Evolutionary conservation across 2,888 invertebrate genomes (phyloP).

Genomic region (Trilocha varians): DNA sequence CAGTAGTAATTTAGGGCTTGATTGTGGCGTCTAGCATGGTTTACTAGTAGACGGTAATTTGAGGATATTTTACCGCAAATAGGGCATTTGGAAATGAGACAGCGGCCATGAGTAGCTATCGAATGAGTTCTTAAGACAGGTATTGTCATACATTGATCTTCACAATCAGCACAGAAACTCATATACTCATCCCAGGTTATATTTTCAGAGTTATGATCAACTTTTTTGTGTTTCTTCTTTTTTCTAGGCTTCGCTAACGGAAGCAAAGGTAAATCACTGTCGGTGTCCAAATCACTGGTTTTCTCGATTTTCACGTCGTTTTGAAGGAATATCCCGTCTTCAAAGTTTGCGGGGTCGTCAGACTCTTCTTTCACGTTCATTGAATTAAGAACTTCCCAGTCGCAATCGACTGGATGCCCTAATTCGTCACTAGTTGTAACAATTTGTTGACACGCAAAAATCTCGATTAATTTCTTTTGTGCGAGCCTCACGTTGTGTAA

Average conservation of each 20-base stretch:
- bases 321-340: not conserved
- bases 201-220: conserved; percentile 14
- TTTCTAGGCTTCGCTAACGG: conserved; percentile 29
- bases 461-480: conserved; percentile 40
- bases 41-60: conserved; percentile 42
- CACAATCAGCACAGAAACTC: conserved; percentile 54
- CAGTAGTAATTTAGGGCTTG: conserved; percentile 47
- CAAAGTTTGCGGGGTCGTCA: not conserved
- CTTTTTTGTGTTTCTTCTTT: conserved; percentile 19
- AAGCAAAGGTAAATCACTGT: conserved; percentile 47
- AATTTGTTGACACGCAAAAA: conserved; percentile 26
- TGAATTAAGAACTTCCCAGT: conserved; percentile 49
- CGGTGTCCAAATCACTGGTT: conserved; percentile 30
- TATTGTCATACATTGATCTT: conserved; percentile 53
- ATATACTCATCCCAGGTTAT: conserved; percentile 52
- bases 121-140: conserved; percentile 50
- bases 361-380: conserved; percentile 17
- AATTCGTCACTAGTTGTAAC: conserved; percentile 15
- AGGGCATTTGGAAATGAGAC: conserved; percentile 53
- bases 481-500: conserved; percentile 48
- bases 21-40: conserved; percentile 48
- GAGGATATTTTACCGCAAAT: conserved; percentile 46
- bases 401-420: conserved; percentile 44
- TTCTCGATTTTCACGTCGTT: conserved; percentile 39
- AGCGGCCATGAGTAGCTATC: conserved; percentile 47